Conservation (phyloP, 2,113 vertebrate genomes). For the Corydoras sp. region DNA sequence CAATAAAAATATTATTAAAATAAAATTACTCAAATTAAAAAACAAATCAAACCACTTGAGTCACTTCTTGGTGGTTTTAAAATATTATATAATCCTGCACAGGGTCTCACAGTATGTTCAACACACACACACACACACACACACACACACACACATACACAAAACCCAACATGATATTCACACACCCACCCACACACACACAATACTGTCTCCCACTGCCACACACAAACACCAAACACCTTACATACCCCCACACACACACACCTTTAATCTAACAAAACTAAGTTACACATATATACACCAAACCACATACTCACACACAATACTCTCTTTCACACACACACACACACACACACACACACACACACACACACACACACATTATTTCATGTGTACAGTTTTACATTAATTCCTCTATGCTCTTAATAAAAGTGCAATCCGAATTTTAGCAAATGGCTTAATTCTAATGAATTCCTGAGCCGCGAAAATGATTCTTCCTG, state of each 20-base stretch:
- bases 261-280: not conserved
- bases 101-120: too few species aligned
- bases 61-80: too few species aligned
- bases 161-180: too few species aligned
- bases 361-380: not conserved
- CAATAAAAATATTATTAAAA: too few species aligned
- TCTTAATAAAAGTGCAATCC: not conserved
- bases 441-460: constrained; percentile 11
- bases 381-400: not conserved
- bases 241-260: not conserved
- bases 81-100: too few species aligned
- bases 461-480: constrained; percentile 7
- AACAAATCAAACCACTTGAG: too few species aligned
- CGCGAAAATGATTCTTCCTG: constrained; percentile 15
- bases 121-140: too few species aligned
- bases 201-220: not conserved
- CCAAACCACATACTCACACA: too few species aligned
- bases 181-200: not conserved
- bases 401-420: too few species aligned
- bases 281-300: too few species aligned
- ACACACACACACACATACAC: too few species aligned
- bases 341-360: not conserved
- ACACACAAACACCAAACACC: not conserved
- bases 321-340: not conserved
- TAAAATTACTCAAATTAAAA: too few species aligned